Conservation (phyloP, 2,888 invertebrate genomes). For the Lissocephala sabroskyi region DNA sequence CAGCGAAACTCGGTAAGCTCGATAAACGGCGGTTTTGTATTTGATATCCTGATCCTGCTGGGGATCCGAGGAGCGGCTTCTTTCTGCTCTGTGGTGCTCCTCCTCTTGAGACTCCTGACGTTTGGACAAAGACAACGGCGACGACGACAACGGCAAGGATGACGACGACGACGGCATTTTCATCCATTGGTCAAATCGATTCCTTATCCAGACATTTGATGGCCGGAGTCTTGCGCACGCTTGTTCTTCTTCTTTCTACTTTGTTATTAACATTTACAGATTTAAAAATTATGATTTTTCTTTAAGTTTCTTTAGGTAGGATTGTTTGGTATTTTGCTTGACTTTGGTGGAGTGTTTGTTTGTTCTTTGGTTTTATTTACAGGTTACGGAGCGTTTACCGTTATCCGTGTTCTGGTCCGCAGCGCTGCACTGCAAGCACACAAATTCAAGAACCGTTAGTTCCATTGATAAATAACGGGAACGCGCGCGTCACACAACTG, state of each 20-base stretch:
- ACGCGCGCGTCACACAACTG: not conserved
- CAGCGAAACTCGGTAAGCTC: too few relatives aligned
- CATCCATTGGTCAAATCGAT: conserved; percentile 65
- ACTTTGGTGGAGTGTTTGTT: conserved; percentile 49
- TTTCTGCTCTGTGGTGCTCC: conserved; percentile 20
- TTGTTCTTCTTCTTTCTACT: conserved; percentile 3
- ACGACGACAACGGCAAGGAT: conserved; percentile 64
- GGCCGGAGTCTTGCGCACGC: conserved; percentile 40
- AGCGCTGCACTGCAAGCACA: conserved; percentile 35
- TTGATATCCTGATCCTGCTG: too few relatives aligned
- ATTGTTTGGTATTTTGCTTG: conserved; percentile 14
- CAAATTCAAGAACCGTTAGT: conserved; percentile 3
- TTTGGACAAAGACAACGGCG: conserved; percentile 57
- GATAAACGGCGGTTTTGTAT: too few relatives aligned
- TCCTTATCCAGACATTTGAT: conserved; percentile 63
- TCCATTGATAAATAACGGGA: conserved; percentile 1
- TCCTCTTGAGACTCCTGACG: conserved; percentile 14
- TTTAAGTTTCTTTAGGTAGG: conserved; percentile 1
- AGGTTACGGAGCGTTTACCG: conserved; percentile 35
- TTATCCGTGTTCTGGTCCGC: conserved; percentile 15
- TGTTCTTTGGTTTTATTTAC: conserved; percentile 53
- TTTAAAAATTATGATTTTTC: not conserved
- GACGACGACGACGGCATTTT: conserved; percentile 67
- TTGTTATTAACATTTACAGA: not conserved
- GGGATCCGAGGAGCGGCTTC: too few relatives aligned